A percentile compares a stretch with the other conserved stretches of the same genome.
Evolutionary conservation across 2,113 vertebrate genomes (phyloP).

Genomic region (Pluvialis apricaria): DNA sequence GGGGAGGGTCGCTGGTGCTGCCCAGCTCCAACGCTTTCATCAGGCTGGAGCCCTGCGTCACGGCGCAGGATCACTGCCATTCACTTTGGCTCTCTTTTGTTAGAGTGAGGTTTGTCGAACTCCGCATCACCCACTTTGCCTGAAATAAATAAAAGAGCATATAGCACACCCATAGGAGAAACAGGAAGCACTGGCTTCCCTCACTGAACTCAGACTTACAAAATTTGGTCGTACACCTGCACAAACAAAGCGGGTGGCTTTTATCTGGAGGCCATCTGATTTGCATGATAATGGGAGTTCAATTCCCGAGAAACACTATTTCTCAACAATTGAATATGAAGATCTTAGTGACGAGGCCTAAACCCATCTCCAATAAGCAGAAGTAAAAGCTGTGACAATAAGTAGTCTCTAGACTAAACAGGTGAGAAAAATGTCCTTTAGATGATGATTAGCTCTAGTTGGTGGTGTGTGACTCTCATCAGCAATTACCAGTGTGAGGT

Average conservation of each 20-base stretch:
- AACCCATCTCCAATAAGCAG: neutral
- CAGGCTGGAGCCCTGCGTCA: neutral
- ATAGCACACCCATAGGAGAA: neutral
- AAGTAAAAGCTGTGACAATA: neutral
- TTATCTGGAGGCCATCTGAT: neutral
- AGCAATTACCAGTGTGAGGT: neutral
- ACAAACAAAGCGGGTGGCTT: neutral
- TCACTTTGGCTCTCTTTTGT: neutral
- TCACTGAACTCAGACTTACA: neutral
- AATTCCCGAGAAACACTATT: neutral
- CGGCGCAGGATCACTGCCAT: accelerated
- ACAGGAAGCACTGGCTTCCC: neutral
- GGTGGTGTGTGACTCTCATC: neutral
- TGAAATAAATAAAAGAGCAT: neutral
- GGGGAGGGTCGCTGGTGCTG: accelerated
- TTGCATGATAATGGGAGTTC: neutral
- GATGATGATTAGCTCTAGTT: neutral
- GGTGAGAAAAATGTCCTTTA: neutral
- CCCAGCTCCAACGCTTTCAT: neutral
- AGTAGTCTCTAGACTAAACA: neutral
- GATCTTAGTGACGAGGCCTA: neutral
- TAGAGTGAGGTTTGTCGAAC: neutral
- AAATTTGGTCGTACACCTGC: neutral
- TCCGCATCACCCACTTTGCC: neutral
- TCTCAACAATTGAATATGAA: neutral